Evolutionary conservation across 2,113 vertebrate species (phyloP), one percentile per base, ranked within the genome.

Genomic region (Catharus fuscescens): DNA sequence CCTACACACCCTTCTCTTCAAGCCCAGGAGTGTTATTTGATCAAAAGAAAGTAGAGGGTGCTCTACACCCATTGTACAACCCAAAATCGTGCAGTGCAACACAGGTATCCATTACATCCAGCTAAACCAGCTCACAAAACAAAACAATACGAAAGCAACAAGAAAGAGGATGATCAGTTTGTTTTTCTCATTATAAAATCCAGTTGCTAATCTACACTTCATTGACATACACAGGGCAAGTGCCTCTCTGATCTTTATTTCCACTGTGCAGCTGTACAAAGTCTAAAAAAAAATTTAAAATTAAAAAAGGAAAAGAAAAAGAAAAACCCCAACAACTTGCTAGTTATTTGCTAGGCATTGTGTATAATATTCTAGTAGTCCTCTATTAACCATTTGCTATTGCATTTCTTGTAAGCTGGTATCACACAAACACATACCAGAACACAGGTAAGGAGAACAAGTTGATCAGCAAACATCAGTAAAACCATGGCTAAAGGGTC

Each of bases 41-140:
- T 88, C 93, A 94, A 90, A 92, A 95, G 97, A 98, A 98, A 98
- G 98, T 94, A 99, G 99, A 99, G 98, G 99, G 99, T 98, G 98
- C 99, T 99, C 97, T 98, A 97, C 97, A 96, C 97, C 98, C 97
- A 97, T 67, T 54, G 80, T 98, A 98, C 95, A 97, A 96, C 89
- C 79, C 92, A 96, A 95, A 95, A 87, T 74, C 34, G 2, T 56
- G 26, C 80, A 69, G 12, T 47, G 56, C 45, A 38, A 48, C 78
- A 12, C 45, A 83, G 72, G 62, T 96, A 76, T 72, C 76, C 36
- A 12, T 89, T 91, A 66, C 44, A 84, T 20, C 80, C 80, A 73
- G 78, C 81, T 78, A 56, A 56, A 17, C 16, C 47, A 93, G 72
- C 45, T 93, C 56, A 44, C 70, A 70, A 67, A 91, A 84, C n/a